These are phyloP conservation scores for Euwallacea similis DNA, from an alignment of 1,140 invertebrate species.

Conservation along the genomic window DNA sequence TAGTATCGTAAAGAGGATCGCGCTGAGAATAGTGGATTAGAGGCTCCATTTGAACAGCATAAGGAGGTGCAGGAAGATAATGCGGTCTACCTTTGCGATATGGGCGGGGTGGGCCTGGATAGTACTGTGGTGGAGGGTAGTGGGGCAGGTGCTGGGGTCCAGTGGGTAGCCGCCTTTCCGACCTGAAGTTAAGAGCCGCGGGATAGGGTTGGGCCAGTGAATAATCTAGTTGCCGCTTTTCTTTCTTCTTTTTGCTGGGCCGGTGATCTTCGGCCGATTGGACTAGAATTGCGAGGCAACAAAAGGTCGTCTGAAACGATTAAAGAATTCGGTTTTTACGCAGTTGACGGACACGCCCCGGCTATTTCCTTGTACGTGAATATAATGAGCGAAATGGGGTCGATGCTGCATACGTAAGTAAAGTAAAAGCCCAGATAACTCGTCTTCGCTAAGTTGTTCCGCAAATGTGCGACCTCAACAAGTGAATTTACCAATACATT, in stretches of 20 bases:
- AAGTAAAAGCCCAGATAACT: conserved; percentile 8
- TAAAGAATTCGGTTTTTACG: background rate
- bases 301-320: conserved; percentile 43
- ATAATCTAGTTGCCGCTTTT: conserved; percentile 61
- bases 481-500: conserved; percentile 18
- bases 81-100: conserved; percentile 58
- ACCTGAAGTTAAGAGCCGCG: conserved; percentile 57
- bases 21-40: conserved; percentile 76
- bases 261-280: conserved; percentile 50
- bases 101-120: conserved; percentile 48
- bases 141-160: conserved; percentile 42
- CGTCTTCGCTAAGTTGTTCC: conserved; percentile 5
- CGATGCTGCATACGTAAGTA: conserved; percentile 1
- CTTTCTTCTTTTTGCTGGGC: conserved; percentile 53
- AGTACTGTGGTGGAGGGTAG: conserved; percentile 45
- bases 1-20: conserved; percentile 72
- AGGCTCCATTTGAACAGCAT: conserved; percentile 79
- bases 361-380: too few relatives aligned
- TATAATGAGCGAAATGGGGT: background rate
- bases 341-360: background rate
- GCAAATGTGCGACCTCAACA: conserved; percentile 6
- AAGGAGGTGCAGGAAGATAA: conserved; percentile 61
- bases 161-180: conserved; percentile 53
- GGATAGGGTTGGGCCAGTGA: conserved; percentile 56
- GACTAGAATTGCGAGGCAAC: conserved; percentile 41